These are phyloP conservation scores for Hylia prasina DNA, from an alignment of 2,113 vertebrate species.

Conservation along the genomic window DNA sequence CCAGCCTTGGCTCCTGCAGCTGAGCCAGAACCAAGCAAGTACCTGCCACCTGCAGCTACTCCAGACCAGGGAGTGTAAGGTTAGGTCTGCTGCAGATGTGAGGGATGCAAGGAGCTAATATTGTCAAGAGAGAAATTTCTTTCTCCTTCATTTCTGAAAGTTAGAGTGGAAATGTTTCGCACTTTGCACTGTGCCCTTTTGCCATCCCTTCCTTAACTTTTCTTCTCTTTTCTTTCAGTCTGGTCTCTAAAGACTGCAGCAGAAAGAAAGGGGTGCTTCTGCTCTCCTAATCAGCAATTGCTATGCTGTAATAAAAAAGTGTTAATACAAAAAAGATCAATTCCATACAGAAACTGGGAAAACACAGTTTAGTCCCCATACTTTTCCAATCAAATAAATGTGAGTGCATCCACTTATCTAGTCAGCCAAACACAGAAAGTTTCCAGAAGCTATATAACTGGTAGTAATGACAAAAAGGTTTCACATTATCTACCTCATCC, in stretches of 20 bases:
- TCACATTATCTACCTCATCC: slow-evolving; percentile 62
- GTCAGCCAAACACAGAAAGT: slow-evolving; percentile 48
- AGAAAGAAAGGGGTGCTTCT: background rate
- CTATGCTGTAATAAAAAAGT: background rate
- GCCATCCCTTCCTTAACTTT: background rate
- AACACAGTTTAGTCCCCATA: background rate
- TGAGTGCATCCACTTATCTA: slow-evolving; percentile 56
- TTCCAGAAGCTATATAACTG: slow-evolving; percentile 49
- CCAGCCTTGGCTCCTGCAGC: background rate
- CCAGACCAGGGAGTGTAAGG: background rate
- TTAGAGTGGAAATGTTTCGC: background rate
- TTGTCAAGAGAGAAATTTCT: background rate
- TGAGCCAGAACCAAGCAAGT: background rate
- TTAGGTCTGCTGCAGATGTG: background rate
- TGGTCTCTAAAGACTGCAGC: background rate
- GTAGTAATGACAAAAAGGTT: slow-evolving; percentile 63
- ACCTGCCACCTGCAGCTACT: background rate
- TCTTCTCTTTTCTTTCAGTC: background rate
- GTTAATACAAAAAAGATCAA: slow-evolving; percentile 31
- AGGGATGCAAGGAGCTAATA: background rate
- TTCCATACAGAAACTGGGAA: background rate
- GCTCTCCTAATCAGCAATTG: background rate
- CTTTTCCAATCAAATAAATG: slow-evolving; percentile 48
- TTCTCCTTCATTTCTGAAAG: background rate
- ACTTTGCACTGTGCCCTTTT: background rate